Conservation (phyloP, 2,888 invertebrate genomes). For the Petrophora chlorosata region DNA sequence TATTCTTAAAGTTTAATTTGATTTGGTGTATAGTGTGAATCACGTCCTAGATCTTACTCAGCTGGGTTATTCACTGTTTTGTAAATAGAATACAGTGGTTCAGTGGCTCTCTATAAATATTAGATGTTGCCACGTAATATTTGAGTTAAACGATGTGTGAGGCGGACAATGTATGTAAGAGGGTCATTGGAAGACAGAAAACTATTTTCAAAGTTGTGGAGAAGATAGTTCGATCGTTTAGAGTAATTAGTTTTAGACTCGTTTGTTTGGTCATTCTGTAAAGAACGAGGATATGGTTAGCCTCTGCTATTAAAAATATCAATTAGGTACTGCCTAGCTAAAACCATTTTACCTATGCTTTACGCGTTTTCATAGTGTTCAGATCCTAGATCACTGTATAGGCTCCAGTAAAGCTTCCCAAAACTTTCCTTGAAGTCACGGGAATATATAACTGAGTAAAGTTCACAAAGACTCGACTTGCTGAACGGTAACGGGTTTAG, state of each 20-base stretch:
- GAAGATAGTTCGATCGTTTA: not conserved
- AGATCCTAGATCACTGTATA: too few species aligned
- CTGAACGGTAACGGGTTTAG: too few species aligned
- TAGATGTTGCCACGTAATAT: conserved; percentile 19
- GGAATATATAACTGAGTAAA: too few species aligned
- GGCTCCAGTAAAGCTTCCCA: too few species aligned
- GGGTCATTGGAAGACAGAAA: conserved; percentile 14
- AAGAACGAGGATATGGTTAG: too few species aligned
- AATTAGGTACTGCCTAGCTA: too few species aligned
- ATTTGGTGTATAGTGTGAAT: conserved; percentile 13
- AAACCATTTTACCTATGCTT: too few species aligned
- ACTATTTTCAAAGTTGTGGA: not conserved
- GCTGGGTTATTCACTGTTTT: conserved; percentile 26
- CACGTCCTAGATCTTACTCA: conserved; percentile 29
- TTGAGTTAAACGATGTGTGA: conserved; percentile 14
- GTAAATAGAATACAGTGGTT: conserved; percentile 30
- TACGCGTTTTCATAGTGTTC: too few species aligned
- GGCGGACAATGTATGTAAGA: conserved; percentile 5
- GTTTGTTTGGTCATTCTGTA: not conserved
- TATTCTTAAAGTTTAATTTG: conserved; percentile 1
- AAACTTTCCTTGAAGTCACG: too few species aligned
- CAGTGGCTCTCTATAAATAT: conserved; percentile 23
- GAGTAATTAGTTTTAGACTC: too few species aligned
- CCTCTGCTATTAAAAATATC: too few species aligned
- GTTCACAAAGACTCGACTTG: too few species aligned